Percentiles rank a stretch among this genome's conserved stretches.
phyloP scores from a whole-genome alignment of 2,888 invertebrate species.

The Axea sp. region DNA sequence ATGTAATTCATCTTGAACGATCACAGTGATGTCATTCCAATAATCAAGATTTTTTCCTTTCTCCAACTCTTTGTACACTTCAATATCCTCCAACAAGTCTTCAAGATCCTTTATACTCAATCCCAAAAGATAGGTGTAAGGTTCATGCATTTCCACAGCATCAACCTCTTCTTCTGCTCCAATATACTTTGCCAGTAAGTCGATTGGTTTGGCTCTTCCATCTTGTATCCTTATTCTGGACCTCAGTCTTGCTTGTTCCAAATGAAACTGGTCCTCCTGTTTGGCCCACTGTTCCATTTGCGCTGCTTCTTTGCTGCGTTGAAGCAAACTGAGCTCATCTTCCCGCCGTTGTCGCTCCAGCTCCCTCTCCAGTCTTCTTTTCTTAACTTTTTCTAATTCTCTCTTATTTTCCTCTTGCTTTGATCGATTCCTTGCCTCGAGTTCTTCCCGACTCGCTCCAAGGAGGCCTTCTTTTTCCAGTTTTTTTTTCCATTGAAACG shows the following conservation, averaged over 20 bases:
- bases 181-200: conserved; percentile 97
- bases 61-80: conserved; percentile 96
- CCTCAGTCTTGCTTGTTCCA: conserved; percentile 96
- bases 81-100: conserved; percentile 97
- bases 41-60: conserved; percentile 92
- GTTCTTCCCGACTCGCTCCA: conserved; percentile 87
- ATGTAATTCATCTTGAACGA: conserved; percentile 94
- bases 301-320: conserved; percentile 93
- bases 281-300: conserved; percentile 96
- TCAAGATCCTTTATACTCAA: conserved; percentile 94
- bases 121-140: conserved; percentile 96
- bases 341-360: conserved; percentile 90
- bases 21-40: conserved; percentile 97
- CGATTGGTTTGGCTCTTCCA: conserved; percentile 98
- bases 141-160: conserved; percentile 98
- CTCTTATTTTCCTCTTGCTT: conserved; percentile 95
- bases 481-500: conserved; percentile 98
- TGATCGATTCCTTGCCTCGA: conserved; percentile 89
- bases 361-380: conserved; percentile 92
- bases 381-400: conserved; percentile 96
- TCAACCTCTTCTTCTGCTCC: conserved; percentile 93
- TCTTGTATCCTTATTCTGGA: conserved; percentile 98
- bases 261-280: conserved; percentile 98
- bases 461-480: conserved; percentile 94
- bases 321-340: conserved; percentile 90